Evolutionary conservation across 2,113 vertebrate genomes (phyloP), one percentile per base, ranked within the genome.

Genomic region (Microcebus ravelobensis): DNA sequence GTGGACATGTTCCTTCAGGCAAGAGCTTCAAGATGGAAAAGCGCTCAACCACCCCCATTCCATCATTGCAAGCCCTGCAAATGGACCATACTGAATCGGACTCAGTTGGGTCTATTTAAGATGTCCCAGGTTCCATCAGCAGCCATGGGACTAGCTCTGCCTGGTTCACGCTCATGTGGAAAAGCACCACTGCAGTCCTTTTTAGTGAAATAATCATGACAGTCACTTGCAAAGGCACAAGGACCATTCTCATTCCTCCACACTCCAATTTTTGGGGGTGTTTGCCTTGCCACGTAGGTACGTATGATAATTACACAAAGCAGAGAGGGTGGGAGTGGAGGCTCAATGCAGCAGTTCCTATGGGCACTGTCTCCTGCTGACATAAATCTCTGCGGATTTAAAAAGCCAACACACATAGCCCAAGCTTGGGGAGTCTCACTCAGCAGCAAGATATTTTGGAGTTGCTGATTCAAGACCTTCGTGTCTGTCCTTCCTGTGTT

Each of bases 361-460:
- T 20, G 20, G 63, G 42, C 39, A 39, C 61, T 59, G 83, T 87
- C 91, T 87, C 67, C 21, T 73, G n/a, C 18, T 48, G 27, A 8
- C 63, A 42, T 27, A 59, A 73, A 45, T 81, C 82, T 86, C 93
- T 25, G 42, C 6, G 3, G 82, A 73, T 87, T 81, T n/a, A 25
- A 86, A 65, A 76, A 79, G 52, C 77, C 74, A 91, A 77, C 50
- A 80, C 45, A 42, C 67, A 29, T 12, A 94, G 73, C 29, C 57
- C 48, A 10, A 48, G 50, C 63, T 83, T n/a, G 23, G 61, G 39
- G 67, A 6, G 31, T 4, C 48, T 61, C 39, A 71, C 34, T 55
- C 77, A 71, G 36, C 57, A 71, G 57, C 29, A 27, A 89, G 91
- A 21, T 70, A 67, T 55, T 92, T 82, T 25, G 73, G 82, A 87